These are phyloP conservation scores for Chloroceryle aenea DNA, from an alignment of 2,113 vertebrate genomes.

Conservation along the genomic window DNA sequence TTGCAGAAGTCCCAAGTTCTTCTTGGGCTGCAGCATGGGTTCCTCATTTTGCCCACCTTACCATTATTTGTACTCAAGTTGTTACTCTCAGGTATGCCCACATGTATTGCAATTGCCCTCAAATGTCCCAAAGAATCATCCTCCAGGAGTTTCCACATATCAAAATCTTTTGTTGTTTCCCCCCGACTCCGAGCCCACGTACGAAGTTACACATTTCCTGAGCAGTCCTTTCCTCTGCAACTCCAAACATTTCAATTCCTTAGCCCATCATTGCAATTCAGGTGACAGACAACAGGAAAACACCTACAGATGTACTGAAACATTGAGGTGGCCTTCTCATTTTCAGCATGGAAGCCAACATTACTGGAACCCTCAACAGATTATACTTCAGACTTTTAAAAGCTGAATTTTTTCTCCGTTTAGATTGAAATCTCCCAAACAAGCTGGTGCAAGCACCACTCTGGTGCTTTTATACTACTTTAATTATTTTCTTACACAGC, in stretches of 20 bases:
- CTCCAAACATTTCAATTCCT: neutral
- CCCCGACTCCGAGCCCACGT: neutral
- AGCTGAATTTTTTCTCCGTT: neutral
- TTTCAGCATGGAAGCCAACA: neutral
- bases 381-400: neutral
- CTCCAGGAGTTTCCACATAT: neutral
- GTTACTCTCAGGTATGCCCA: neutral
- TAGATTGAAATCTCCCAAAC: neutral
- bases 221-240: neutral
- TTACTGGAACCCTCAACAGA: neutral
- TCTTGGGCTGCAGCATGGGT: neutral
- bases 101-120: neutral
- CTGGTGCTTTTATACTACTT: neutral
- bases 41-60: neutral
- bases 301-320: neutral
- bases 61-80: neutral
- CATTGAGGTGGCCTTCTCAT: neutral
- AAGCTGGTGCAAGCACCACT: neutral
- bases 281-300: neutral
- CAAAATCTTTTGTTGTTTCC: neutral
- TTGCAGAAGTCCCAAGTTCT: neutral
- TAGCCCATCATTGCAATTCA: neutral
- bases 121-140: neutral
- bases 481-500: slow-evolving; percentile 34
- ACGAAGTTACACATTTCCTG: neutral